phyloP scores from a whole-genome alignment of 2,797 vertebrate species.

The Hyperoplus lanceolatus region DNA sequence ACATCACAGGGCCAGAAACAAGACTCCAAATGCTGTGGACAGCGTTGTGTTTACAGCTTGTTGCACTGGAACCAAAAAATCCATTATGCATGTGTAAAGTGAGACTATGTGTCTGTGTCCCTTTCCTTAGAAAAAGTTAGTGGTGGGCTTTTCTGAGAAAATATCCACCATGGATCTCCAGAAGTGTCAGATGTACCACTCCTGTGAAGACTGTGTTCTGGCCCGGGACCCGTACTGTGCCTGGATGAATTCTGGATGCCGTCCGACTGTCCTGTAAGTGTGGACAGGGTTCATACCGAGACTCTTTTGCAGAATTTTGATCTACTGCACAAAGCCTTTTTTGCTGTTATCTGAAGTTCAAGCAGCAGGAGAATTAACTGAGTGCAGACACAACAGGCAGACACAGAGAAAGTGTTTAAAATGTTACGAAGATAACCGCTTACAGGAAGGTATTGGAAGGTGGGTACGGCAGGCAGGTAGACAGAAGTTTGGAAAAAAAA shows the following conservation, averaged over 20 bases:
- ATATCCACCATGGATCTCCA: constrained; percentile 79
- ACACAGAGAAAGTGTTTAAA: not conserved
- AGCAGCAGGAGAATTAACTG: no score
- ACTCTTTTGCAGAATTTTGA: not conserved
- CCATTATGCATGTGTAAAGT: not conserved
- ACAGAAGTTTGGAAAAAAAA: no score
- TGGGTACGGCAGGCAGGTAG: no score
- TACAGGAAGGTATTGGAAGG: no score
- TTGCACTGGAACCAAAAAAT: not conserved
- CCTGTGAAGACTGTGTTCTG: constrained; percentile 84
- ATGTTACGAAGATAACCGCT: no score
- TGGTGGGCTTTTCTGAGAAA: constrained; percentile 81
- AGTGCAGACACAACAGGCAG: no score
- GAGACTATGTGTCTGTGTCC: constrained; percentile 10
- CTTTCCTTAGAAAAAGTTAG: constrained; percentile 79
- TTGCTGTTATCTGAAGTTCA: not conserved
- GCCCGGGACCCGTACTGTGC: constrained; percentile 87
- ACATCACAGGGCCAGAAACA: not conserved
- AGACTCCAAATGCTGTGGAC: not conserved
- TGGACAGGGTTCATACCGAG: not conserved
- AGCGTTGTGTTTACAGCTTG: not conserved
- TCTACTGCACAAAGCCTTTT: not conserved
- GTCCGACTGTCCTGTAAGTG: constrained; percentile 69
- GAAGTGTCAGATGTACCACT: constrained; percentile 81
- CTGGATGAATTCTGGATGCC: constrained; percentile 81